Evolutionary conservation across 92 coral and sea anemone species (phyloP), one percentile per base, ranked within the genome.

Genomic region (Galaxea fascicularis): DNA sequence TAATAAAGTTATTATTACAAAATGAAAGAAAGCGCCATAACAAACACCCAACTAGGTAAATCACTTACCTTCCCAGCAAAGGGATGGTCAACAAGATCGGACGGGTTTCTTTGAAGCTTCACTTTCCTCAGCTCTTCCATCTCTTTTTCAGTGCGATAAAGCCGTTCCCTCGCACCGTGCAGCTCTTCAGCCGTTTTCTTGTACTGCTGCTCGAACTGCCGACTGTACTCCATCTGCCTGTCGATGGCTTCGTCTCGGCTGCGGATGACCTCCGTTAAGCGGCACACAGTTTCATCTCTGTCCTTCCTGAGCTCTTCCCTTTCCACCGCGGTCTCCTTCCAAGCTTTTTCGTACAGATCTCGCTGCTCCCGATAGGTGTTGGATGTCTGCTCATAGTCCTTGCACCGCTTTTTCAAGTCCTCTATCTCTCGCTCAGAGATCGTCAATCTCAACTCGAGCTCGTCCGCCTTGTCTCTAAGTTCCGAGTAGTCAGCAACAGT

Each of bases 271-370:
- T 92, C 99, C 22, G 90, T 82, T 83, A 94, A 91, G 4, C 91
- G 92, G 71, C 73, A 87, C 54, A 89, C 78, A 27, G 91, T 85
- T 11, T 94, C 89, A 51, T 94, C 95, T 27, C 95, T 94, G 16
- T 96, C 99, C 16, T 73, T 73, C 70, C 77, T 87, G 0, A 93
- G 92, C 12, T 89, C 93, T 28, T 96, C 99, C 65, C 98, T 84
- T 74, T 96, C 99, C 52, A 72, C 59, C 72, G 95, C 78, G 7
- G 95, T 89, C 41, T 96, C 97, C 77, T 93, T 93, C 89, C 96
- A 80, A 26, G 94, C 81, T 67, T 90, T 94, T 25, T 90, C 88
- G 60, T 88, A 85, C 62, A 86, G 68, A 65, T 96, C 98, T 24
- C 99, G 79, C 57, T 96, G 99, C 59, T 93, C 92, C 41, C 92